Percentiles rank a stretch among this genome's conserved stretches.
These are phyloP conservation scores for Poeciliopsis gracilis DNA, from an alignment of 2,797 vertebrate species.

Conservation along the genomic window DNA sequence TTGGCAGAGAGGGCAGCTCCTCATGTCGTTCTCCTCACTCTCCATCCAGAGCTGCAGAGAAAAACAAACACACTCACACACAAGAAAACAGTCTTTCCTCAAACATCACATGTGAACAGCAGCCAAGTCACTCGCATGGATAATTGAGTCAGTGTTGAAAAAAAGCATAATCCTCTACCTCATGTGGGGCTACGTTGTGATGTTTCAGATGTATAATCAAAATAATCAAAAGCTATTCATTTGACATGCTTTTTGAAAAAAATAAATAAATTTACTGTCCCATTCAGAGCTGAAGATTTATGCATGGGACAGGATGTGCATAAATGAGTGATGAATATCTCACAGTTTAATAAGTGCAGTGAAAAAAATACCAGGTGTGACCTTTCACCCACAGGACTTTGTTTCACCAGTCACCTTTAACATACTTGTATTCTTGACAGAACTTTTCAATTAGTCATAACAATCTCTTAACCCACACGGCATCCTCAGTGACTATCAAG, in stretches of 20 bases:
- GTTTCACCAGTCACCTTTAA: constrained; percentile 7
- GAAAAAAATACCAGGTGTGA: background rate
- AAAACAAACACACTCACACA: constrained; percentile 33
- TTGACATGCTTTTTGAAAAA: background rate
- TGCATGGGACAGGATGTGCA: background rate
- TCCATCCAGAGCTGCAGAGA: constrained; percentile 93
- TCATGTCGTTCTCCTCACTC: constrained; percentile 91
- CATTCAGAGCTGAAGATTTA: background rate
- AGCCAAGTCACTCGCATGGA: background rate
- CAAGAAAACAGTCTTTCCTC: constrained; percentile 21
- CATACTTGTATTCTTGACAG: background rate
- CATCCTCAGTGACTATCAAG: background rate
- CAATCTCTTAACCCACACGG: background rate
- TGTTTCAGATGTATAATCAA: too few species aligned
- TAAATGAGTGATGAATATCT: background rate
- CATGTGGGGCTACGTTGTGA: background rate
- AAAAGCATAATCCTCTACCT: background rate
- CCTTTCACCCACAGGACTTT: background rate
- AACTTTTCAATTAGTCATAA: background rate
- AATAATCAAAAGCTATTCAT: background rate
- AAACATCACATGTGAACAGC: constrained; percentile 11
- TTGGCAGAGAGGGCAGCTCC: constrained; percentile 96
- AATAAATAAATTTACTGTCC: background rate
- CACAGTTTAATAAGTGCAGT: background rate
- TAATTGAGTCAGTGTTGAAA: background rate